Evolutionary conservation across 2,797 vertebrate species (phyloP).

Genomic region (Acanthurus tractus): DNA sequence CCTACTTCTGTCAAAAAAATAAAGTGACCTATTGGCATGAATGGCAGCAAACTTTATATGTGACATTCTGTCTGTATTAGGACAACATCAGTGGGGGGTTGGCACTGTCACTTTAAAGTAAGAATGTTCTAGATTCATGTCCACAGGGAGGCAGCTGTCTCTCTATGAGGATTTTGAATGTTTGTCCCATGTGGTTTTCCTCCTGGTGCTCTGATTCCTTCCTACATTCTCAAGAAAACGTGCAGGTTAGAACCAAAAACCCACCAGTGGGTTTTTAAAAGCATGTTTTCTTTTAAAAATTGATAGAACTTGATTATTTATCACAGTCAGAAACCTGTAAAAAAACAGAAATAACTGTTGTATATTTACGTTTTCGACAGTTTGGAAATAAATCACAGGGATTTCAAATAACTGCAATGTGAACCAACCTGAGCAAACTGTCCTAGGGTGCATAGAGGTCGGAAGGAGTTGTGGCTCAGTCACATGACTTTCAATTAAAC

Average conservation of each 20-base stretch:
- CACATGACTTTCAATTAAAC: too few relatives aligned
- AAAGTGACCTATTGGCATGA: not conserved
- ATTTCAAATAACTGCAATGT: too few relatives aligned
- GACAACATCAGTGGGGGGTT: not conserved
- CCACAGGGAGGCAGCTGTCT: conserved; percentile 5
- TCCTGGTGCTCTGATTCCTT: not conserved
- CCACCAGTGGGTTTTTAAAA: too few relatives aligned
- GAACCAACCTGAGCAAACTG: too few relatives aligned
- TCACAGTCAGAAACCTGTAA: too few relatives aligned
- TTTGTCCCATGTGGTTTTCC: not conserved
- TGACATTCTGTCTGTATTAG: not conserved
- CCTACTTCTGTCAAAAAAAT: not conserved
- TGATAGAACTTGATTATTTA: too few relatives aligned
- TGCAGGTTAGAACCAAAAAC: not conserved
- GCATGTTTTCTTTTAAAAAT: too few relatives aligned
- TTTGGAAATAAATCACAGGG: too few relatives aligned
- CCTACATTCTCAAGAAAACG: not conserved
- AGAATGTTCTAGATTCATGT: not conserved
- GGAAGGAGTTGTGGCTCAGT: too few relatives aligned
- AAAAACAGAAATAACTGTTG: too few relatives aligned
- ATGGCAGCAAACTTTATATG: not conserved
- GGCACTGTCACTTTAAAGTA: not conserved
- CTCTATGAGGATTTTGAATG: conserved; percentile 16
- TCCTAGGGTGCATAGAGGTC: too few relatives aligned
- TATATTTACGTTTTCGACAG: too few relatives aligned